Evolutionary conservation across 1,140 invertebrate genomes (phyloP), one percentile per base, ranked within the genome.

Genomic region (Drosophila kurseongensis): DNA sequence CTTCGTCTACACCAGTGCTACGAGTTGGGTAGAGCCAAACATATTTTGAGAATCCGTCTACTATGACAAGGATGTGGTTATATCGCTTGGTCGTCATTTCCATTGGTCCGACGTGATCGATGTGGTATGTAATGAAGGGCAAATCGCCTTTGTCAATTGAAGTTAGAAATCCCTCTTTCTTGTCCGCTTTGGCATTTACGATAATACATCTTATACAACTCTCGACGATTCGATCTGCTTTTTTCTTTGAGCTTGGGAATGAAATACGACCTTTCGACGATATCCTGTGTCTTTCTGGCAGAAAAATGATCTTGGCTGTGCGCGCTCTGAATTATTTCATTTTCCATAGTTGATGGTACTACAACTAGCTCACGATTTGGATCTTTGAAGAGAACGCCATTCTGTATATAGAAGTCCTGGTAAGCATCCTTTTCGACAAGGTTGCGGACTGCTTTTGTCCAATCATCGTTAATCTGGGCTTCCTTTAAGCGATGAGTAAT

Each of bases 51-150:
- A 61, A 62, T 9, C 45, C 27, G n/a, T 68, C 91, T 2, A 93
- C 69, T 1, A 93, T 62, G 0, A 76, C 85, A 0, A 93, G 78
- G 3, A 93, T 80, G 61, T 93, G 78, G 35, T 91, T 84, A 58
- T 93, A 93, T 6, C 75, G 72, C 42, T 93, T 93, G 13, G 75
- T 76, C 0, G 91, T 91, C 6, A 75, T 41, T 18, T 73, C 56
- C 18, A 93, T 52, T 5, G 93, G 92, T 44, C 93, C 93, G 1
- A 75, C 23, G 14, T 78, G 57, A 42, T 78, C 75, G n/a, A 71
- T 44, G 35, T 78, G 65, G 0, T 67, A 80, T 0, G 90, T 91
- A 13, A 42, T n/a, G 3, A 92, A 47, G 0, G 58, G 72, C 10
- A 12, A 40, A 32, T 56, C 14, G 2, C 29, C 29, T n/a, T 60